Percentiles rank a stretch among this genome's conserved stretches.
Conservation (phyloP, 2,113 vertebrate genomes). For the Anarrhichthys ocellatus region DNA sequence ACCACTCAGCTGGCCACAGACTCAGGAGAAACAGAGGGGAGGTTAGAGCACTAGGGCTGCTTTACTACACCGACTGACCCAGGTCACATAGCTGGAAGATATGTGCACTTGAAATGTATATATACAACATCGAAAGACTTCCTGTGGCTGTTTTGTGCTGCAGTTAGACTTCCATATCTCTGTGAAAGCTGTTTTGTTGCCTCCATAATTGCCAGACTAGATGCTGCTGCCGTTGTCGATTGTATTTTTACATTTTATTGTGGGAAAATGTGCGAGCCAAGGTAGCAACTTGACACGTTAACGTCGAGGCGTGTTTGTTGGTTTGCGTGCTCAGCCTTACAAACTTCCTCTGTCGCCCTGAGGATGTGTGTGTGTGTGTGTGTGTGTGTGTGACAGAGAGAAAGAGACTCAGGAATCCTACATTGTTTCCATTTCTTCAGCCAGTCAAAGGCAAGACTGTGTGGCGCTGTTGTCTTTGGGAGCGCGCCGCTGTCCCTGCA, state of each 20-base stretch:
- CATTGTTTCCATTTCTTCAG: slow-evolving; percentile 65
- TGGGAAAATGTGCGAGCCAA: slow-evolving; percentile 23
- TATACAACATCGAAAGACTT: neutral
- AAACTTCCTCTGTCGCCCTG: slow-evolving; percentile 15
- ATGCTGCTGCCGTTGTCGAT: slow-evolving; percentile 20
- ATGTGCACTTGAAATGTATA: neutral
- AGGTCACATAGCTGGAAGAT: neutral
- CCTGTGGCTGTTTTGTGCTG: slow-evolving; percentile 14
- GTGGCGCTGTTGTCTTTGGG: slow-evolving; percentile 54
- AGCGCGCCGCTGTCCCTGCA: slow-evolving; percentile 60
- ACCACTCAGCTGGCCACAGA: slow-evolving; percentile 60
- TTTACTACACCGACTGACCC: slow-evolving; percentile 23
- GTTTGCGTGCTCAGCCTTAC: slow-evolving; percentile 9
- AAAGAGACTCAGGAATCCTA: slow-evolving; percentile 20
- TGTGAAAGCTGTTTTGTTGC: slow-evolving; percentile 49
- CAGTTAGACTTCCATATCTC: slow-evolving; percentile 5
- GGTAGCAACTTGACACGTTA: slow-evolving; percentile 44
- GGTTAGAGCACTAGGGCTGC: slow-evolving; percentile 9
- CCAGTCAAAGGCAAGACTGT: slow-evolving; percentile 53
- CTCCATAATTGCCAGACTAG: slow-evolving; percentile 35
- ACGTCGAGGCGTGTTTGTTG: slow-evolving; percentile 21
- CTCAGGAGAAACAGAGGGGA: slow-evolving; percentile 24
- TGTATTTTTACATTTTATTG: slow-evolving; percentile 26
- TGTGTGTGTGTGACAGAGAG: neutral
- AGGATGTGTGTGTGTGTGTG: neutral